Conservation (phyloP, 2,888 invertebrate genomes). For the Yponomeuta evonymella region DNA sequence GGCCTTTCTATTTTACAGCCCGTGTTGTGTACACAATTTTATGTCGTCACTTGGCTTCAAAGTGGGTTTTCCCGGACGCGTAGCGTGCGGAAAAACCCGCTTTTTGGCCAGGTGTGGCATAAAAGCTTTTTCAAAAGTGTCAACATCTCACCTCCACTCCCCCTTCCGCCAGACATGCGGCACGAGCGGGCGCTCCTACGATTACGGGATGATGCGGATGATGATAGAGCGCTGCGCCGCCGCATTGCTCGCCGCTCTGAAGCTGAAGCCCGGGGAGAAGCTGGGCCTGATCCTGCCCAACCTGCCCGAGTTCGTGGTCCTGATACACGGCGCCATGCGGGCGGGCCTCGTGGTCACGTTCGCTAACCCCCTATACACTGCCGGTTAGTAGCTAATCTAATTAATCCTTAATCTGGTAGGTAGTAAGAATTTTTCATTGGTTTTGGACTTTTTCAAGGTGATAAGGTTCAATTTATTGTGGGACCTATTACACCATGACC, state of each 20-base stretch:
- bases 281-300: constrained; percentile 82
- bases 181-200: constrained; percentile 79
- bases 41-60: too few relatives aligned
- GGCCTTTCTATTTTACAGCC: too few relatives aligned
- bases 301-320: constrained; percentile 80
- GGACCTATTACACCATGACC: too few relatives aligned
- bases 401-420: too few relatives aligned
- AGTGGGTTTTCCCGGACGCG: too few relatives aligned
- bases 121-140: background rate
- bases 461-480: too few relatives aligned
- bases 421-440: too few relatives aligned
- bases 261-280: constrained; percentile 78
- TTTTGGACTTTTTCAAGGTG: too few relatives aligned
- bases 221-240: constrained; percentile 76
- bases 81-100: too few relatives aligned
- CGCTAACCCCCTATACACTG: constrained; percentile 82
- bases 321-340: constrained; percentile 80
- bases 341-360: constrained; percentile 81
- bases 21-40: too few relatives aligned
- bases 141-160: background rate
- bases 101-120: too few relatives aligned
- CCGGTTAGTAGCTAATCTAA: constrained; percentile 53
- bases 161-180: constrained; percentile 37
- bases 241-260: constrained; percentile 72
- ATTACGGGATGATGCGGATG: constrained; percentile 77